Conservation (phyloP, 2,797 vertebrate species). For the Lepilemur septentrionalis region DNA sequence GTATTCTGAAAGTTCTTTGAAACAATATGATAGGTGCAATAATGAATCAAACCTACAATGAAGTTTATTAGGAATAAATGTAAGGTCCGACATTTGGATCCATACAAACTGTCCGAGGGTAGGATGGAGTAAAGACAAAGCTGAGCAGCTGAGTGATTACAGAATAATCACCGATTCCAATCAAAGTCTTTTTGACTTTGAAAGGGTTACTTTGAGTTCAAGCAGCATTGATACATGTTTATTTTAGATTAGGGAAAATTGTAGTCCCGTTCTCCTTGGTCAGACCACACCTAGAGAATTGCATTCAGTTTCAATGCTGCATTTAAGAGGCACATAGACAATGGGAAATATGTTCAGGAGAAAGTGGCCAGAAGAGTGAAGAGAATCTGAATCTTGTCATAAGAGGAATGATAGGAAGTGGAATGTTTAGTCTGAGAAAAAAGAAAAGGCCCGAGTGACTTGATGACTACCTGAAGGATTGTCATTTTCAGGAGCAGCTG, state of each 20-base stretch:
- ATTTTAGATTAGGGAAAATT: background rate
- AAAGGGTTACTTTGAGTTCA: background rate
- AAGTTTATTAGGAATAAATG: constrained; percentile 13
- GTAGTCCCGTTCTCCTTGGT: background rate
- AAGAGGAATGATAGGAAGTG: background rate
- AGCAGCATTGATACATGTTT: background rate
- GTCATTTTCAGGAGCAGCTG: constrained; percentile 23
- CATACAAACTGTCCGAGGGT: background rate
- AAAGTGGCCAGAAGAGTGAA: background rate
- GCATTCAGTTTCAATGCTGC: background rate
- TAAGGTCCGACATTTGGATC: background rate
- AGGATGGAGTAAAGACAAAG: background rate
- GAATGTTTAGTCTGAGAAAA: background rate
- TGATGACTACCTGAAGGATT: background rate
- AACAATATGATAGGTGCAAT: background rate
- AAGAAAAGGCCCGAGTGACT: background rate
- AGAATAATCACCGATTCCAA: background rate
- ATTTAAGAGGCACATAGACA: background rate
- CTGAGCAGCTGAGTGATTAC: background rate
- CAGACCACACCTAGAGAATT: background rate
- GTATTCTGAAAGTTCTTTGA: background rate
- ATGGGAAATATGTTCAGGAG: background rate
- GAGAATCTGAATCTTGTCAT: background rate
- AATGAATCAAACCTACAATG: background rate
- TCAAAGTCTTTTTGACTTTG: background rate